Evolutionary conservation across 2,888 invertebrate species (phyloP).

Genomic region (Ochropleura leucogaster): DNA sequence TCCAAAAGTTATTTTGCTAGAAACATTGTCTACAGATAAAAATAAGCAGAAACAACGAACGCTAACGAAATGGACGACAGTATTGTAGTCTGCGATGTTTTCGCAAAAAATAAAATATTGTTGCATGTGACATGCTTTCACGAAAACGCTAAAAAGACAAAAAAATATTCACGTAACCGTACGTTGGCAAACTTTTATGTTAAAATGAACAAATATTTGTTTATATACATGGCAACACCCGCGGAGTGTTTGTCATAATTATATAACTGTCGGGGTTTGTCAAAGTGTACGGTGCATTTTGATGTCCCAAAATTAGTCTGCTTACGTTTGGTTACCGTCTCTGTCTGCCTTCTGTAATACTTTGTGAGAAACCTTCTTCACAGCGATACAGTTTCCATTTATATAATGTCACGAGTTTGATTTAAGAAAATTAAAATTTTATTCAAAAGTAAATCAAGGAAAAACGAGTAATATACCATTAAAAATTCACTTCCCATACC

Average conservation of each 20-base stretch:
- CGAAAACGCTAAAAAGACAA: constrained; percentile 22
- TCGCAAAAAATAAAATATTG: constrained; percentile 29
- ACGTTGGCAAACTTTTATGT: constrained; percentile 35
- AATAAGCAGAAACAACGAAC: constrained; percentile 28
- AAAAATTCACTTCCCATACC: constrained; percentile 23
- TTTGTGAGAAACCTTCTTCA: neutral
- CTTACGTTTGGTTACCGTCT: neutral
- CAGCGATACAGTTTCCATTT: too few relatives aligned
- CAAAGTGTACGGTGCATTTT: constrained; percentile 18
- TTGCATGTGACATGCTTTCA: constrained; percentile 51
- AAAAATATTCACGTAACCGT: constrained; percentile 15
- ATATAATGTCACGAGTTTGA: too few relatives aligned
- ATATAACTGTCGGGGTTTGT: constrained; percentile 13
- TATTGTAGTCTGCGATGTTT: constrained; percentile 23
- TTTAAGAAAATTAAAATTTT: too few relatives aligned
- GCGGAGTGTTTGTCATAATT: neutral
- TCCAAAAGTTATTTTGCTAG: constrained; percentile 10
- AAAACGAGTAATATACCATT: neutral
- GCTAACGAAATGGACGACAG: constrained; percentile 40
- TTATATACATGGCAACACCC: constrained; percentile 24
- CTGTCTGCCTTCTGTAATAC: neutral
- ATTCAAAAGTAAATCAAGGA: too few relatives aligned
- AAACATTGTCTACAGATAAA: constrained; percentile 31
- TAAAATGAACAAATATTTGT: constrained; percentile 49
- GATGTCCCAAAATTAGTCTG: neutral